Base-by-base conservation (phyloP, 2,797 vertebrate genomes). In the Pangasius krempfi region DNA sequence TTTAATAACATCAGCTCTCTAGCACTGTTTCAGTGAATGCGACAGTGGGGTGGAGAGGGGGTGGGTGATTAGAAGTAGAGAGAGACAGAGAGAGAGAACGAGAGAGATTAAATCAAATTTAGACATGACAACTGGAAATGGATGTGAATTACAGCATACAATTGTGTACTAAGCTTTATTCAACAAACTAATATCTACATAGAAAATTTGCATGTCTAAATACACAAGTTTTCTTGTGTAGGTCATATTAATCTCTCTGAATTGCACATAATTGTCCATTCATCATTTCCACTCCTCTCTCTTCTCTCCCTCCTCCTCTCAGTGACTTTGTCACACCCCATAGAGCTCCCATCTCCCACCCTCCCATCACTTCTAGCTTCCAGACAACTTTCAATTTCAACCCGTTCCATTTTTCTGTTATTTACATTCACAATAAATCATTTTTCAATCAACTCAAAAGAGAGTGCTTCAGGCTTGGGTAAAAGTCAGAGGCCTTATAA, bases 1-100 rank as follows among this genome's bases (percentile, higher is more conserved):
- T 89, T 90, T 90, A 91, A 91, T 91, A 91, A 90, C 87, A 93
- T 91, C 92, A 92, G 81, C 87, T 88, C 84, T 75, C 68, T n/a
- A 88, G 87, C 37, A 64, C 81, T 83, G 81, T 85, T 60, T 62
- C 62, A 58, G 6, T 84, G 70, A 79, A 54, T 47, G 40, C 3
- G 13, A 50, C 62, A 64, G 10, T 13, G 20, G 27, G 16, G 47
- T 40, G 80, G 5, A 62, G 25, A 16, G 10, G 64, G n/a, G 70
- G 78, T 33, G 75, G 80, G 66, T 25, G 30, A 81, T 73, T 52
- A 79, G 14, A 85, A 72, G 72, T 16, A 58, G 16, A 22, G 40
- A 33, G 81, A 66, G 44, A 60, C 58, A 20, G 20, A 50, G 20
- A 33, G 40, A 62, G 37, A 37, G 20, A 40, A 7, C 25, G 56